These are phyloP conservation scores for Edolisoma coerulescens DNA, from an alignment of 2,113 vertebrate genomes.

Conservation along the genomic window DNA sequence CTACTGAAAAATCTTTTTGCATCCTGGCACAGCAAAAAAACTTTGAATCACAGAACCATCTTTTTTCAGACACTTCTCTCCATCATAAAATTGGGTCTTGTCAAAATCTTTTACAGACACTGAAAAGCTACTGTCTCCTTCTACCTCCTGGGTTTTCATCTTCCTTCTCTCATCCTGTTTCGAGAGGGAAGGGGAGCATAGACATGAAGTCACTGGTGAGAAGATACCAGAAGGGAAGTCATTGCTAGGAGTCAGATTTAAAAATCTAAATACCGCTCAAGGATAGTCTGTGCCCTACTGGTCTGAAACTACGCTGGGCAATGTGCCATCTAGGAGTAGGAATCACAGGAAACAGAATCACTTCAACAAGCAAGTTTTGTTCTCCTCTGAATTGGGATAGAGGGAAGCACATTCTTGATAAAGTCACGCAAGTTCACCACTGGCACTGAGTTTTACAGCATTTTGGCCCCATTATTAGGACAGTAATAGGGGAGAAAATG, in stretches of 20 bases:
- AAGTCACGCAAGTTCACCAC: neutral
- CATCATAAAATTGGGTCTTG: neutral
- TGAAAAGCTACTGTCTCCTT: neutral
- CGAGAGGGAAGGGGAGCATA: neutral
- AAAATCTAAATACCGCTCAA: neutral
- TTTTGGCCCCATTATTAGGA: neutral
- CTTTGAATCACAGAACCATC: neutral
- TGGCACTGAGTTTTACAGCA: neutral
- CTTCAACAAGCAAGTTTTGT: slow-evolving; percentile 12
- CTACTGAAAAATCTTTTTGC: neutral
- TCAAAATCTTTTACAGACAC: neutral
- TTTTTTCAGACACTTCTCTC: neutral
- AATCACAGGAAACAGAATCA: neutral
- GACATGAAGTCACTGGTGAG: neutral
- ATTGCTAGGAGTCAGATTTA: neutral
- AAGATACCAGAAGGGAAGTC: neutral
- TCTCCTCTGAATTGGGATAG: neutral
- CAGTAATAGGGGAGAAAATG: neutral
- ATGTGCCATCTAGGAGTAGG: neutral
- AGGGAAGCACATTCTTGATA: slow-evolving; percentile 29
- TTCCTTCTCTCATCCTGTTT: neutral
- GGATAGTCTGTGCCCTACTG: neutral
- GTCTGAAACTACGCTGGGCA: neutral
- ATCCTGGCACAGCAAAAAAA: neutral
- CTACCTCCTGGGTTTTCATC: neutral